phyloP scores from a whole-genome alignment of 2,888 invertebrate species.

The Andrena flavipes region DNA sequence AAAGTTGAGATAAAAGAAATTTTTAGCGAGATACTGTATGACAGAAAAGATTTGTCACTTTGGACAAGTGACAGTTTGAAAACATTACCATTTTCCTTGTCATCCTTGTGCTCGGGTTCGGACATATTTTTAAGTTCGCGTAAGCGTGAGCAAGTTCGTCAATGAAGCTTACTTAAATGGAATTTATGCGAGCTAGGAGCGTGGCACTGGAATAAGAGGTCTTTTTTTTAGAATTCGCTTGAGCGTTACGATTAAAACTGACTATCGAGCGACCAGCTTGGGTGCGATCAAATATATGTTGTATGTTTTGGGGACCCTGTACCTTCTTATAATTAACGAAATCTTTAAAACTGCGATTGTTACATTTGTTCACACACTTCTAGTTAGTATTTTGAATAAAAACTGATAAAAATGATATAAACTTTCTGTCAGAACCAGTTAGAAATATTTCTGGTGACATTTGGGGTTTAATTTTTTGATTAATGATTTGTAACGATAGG shows the following conservation, averaged over 20 bases:
- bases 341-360: background rate
- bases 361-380: background rate
- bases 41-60: slow-evolving; percentile 9
- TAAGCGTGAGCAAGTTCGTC: background rate
- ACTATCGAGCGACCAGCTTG: background rate
- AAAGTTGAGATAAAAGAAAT: background rate
- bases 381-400: background rate
- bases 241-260: background rate
- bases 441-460: background rate
- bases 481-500: too few relatives aligned
- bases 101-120: slow-evolving; percentile 57
- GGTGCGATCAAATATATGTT: slow-evolving; percentile 2
- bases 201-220: background rate
- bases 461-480: background rate
- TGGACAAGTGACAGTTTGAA: slow-evolving; percentile 39
- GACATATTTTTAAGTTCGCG: slow-evolving; percentile 49
- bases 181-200: background rate
- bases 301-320: background rate
- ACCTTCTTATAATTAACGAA: background rate
- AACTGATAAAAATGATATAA: background rate
- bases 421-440: background rate
- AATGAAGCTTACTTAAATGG: background rate
- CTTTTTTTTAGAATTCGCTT: slow-evolving; percentile 6
- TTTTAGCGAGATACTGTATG: background rate
- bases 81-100: slow-evolving; percentile 58